These are phyloP conservation scores for Drosophila putrida DNA, from an alignment of 2,888 invertebrate genomes.

Conservation along the genomic window DNA sequence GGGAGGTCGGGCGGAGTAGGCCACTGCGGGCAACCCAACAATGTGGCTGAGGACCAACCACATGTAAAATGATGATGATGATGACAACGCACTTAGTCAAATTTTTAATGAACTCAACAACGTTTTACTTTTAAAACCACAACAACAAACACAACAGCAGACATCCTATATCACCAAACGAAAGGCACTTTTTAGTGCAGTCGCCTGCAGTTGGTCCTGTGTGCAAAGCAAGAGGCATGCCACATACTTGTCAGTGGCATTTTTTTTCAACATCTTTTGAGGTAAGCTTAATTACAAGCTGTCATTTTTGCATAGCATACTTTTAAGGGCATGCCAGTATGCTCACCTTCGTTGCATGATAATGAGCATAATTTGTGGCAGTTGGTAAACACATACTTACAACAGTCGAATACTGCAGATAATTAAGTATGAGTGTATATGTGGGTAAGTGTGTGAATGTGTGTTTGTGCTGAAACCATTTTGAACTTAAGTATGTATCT, in stretches of 20 bases:
- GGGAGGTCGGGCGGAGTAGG: background rate
- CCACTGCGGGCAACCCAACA: slow-evolving; percentile 12
- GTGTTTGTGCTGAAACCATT: slow-evolving; percentile 39
- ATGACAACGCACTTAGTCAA: slow-evolving; percentile 76
- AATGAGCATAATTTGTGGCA: slow-evolving; percentile 70
- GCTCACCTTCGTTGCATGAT: slow-evolving; percentile 41
- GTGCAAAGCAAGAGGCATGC: slow-evolving; percentile 6
- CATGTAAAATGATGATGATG: slow-evolving; percentile 42
- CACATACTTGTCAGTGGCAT: slow-evolving; percentile 4
- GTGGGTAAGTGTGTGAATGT: slow-evolving; percentile 3
- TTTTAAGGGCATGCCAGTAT: slow-evolving; percentile 47
- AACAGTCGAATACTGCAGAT: slow-evolving; percentile 19
- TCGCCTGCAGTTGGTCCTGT: slow-evolving; percentile 44
- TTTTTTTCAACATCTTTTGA: slow-evolving; percentile 8
- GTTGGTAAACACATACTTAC: slow-evolving; percentile 33
- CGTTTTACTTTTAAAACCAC: slow-evolving; percentile 67
- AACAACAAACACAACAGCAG: slow-evolving; percentile 13
- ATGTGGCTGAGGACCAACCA: slow-evolving; percentile 31
- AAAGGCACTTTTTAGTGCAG: slow-evolving; percentile 51
- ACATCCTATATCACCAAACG: slow-evolving; percentile 28
- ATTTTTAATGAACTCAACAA: slow-evolving; percentile 77
- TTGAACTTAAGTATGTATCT: slow-evolving; percentile 11
- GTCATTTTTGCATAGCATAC: slow-evolving; percentile 61
- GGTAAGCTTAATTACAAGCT: slow-evolving; percentile 50
- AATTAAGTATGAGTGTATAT: slow-evolving; percentile 27